A percentile compares a stretch with the other conserved stretches of the same genome.
phyloP scores from a whole-genome alignment of 2,113 vertebrate genomes.

The Pygoscelis antarcticus region DNA sequence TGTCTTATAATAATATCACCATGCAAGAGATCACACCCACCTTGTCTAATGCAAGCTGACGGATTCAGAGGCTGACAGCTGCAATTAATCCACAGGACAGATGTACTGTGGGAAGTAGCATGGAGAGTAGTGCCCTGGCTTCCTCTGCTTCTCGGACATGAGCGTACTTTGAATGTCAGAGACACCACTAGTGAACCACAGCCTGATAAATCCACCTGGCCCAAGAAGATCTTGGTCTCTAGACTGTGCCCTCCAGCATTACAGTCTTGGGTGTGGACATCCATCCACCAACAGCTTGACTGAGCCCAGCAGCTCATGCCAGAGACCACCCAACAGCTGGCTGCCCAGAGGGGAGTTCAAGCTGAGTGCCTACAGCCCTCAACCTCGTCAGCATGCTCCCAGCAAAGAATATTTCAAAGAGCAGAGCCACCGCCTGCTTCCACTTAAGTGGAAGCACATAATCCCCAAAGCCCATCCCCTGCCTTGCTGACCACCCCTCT shows the following conservation, averaged over 20 bases:
- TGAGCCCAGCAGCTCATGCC: not conserved
- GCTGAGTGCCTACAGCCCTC: not conserved
- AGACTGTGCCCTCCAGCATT: not conserved
- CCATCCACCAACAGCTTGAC: not conserved
- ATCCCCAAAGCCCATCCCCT: not conserved
- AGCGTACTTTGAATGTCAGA: not conserved
- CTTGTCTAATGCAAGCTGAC: not conserved
- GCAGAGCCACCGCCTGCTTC: not conserved
- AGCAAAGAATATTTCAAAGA: not conserved
- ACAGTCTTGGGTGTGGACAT: not conserved
- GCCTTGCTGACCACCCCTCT: not conserved
- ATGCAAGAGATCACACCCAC: not conserved
- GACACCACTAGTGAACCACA: not conserved
- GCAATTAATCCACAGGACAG: not conserved
- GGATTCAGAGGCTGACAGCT: not conserved
- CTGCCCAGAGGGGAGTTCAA: not conserved
- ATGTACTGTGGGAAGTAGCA: not conserved
- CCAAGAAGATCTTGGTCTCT: not conserved
- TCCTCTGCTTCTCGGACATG: not conserved
- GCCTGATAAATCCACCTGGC: not conserved
- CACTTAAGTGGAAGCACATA: not conserved
- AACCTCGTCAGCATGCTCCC: fast-evolving
- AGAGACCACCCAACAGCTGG: not conserved
- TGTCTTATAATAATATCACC: not conserved
- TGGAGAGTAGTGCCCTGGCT: not conserved